Evolutionary conservation across 2,113 vertebrate genomes (phyloP), one percentile per base, ranked within the genome.

Genomic region (Larimichthys crocea): DNA sequence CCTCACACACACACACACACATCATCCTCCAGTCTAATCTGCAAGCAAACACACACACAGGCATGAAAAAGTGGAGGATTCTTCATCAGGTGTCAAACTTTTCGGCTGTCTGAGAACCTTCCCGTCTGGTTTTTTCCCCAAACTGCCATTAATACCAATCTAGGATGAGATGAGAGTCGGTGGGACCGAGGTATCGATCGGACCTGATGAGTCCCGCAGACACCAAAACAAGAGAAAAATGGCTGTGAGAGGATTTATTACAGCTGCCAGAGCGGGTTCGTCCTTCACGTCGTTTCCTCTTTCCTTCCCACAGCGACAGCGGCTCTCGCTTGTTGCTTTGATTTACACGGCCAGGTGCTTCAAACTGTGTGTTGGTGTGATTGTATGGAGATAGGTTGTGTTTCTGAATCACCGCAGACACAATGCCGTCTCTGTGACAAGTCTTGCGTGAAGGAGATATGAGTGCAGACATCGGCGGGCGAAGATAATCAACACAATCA

Each of bases 391-490:
- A 62, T 56, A 26, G 48, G 53, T 65, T 71, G 35, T 76, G 56
- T 80, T 80, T 87, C 75, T 55, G 74, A 83, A 81, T 66, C 72
- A 50, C 42, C 53, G 9, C 77, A 31, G 62, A 50, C 64, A 48
- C 19, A 49, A 11, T 11, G 44, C 11, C 44, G 35, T n/a, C 5
- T 63, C 63, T 72, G 70, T 72, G 70, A 63, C 82, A 84, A 90
- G 85, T 85, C 84, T 22, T 78, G 70, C 61, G 24, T 88, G 88
- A 91, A 88, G 89, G 84, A 79, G 83, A 76, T 55, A 48, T 29
- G 46, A 79, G 65, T 42, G 48, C 0, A 12, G 74, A 66, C 60
- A 71, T 74, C 65, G 73, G 16, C 16, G 5, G 26, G 60, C 12
- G 16, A 31, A 53, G 71, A 86, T 77, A 68, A 88, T 83, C 55